Conservation (phyloP, 1,140 invertebrate genomes). For the Ceratina calcarata region DNA sequence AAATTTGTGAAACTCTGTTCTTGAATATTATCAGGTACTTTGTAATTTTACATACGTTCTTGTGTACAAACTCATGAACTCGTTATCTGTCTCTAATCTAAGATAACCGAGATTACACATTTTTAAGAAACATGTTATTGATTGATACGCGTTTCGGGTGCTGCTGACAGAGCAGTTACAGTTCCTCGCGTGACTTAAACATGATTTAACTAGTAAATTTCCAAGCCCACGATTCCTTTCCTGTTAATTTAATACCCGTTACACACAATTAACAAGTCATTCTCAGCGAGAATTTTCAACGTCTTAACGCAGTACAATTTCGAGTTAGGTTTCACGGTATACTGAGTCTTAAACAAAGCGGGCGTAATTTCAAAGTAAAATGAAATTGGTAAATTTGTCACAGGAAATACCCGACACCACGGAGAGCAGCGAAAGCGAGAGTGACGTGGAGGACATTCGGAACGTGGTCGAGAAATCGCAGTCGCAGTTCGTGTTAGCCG, state of each 20-base stretch:
- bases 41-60: neutral
- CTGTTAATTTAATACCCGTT: too few species aligned
- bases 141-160: neutral
- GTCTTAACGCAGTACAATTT: too few species aligned
- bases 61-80: neutral
- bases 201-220: neutral
- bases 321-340: neutral
- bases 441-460: constrained; percentile 82
- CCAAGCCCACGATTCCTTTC: neutral
- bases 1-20: neutral
- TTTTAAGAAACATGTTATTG: neutral
- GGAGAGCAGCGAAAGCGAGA: constrained; percentile 74
- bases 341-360: neutral
- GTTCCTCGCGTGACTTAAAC: neutral
- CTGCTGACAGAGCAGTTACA: neutral
- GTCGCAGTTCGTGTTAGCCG: constrained; percentile 81
- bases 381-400: constrained; percentile 23
- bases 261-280: too few species aligned
- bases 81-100: constrained; percentile 14
- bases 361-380: rapidly evolving
- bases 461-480: constrained; percentile 82
- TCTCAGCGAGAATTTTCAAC: too few species aligned
- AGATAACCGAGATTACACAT: neutral
- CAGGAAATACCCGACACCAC: constrained; percentile 65
- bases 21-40: neutral